phyloP scores from a whole-genome alignment of 2,113 vertebrate genomes.

The Albula goreensis region DNA sequence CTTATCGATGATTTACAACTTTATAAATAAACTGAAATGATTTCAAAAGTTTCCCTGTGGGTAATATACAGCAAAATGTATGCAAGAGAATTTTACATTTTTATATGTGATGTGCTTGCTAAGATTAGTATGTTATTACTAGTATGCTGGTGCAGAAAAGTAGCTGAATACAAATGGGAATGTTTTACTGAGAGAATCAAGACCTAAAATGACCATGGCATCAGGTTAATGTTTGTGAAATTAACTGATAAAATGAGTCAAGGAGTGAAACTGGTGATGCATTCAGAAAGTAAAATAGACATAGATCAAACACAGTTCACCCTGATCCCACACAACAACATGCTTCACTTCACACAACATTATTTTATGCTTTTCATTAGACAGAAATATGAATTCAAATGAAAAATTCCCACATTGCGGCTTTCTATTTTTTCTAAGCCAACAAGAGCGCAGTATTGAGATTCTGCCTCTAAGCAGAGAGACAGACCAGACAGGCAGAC shows the following conservation, averaged over 20 bases:
- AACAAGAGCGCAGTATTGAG: neutral
- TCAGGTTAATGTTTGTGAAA: neutral
- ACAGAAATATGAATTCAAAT: neutral
- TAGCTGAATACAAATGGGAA: neutral
- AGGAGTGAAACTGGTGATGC: neutral
- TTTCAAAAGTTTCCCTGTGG: neutral
- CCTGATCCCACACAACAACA: too few relatives aligned
- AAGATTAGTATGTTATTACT: neutral
- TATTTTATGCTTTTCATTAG: neutral
- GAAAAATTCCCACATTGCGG: neutral
- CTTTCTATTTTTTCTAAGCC: neutral
- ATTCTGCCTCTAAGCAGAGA: neutral
- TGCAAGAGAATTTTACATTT: neutral
- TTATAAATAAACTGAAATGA: neutral
- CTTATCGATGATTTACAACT: neutral
- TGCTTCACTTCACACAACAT: too few relatives aligned
- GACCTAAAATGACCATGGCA: neutral
- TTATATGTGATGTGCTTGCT: neutral
- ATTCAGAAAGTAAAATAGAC: neutral
- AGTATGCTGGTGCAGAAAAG: neutral
- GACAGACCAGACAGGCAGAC: neutral
- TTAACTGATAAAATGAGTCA: neutral
- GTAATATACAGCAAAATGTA: neutral
- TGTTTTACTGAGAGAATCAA: neutral
- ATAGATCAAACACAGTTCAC: too few relatives aligned